Evolutionary conservation across 2,113 vertebrate species (phyloP).

Genomic region (Albula goreensis): DNA sequence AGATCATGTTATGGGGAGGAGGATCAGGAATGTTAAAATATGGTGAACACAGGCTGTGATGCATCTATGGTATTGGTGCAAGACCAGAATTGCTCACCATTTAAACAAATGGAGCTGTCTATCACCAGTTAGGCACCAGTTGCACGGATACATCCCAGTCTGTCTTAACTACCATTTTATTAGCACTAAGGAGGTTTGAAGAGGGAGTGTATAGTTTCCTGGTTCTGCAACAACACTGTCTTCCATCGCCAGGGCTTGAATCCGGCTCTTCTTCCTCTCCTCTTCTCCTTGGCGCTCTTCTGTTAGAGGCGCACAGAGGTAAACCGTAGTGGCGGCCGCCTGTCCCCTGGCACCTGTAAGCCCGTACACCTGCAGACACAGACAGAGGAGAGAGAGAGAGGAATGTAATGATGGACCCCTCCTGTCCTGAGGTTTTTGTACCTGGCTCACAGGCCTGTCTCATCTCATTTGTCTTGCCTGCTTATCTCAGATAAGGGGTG

Average conservation of each 20-base stretch:
- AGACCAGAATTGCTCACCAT: too few relatives aligned
- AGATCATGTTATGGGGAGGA: background rate
- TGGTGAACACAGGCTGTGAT: background rate
- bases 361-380: background rate
- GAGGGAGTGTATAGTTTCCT: too few relatives aligned
- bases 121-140: too few relatives aligned
- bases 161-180: too few relatives aligned
- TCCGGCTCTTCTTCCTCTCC: background rate
- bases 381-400: constrained; percentile 12
- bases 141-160: too few relatives aligned
- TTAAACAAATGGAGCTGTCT: too few relatives aligned
- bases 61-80: too few relatives aligned
- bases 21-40: background rate
- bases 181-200: too few relatives aligned
- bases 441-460: background rate
- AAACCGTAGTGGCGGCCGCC: background rate
- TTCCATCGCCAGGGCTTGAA: background rate
- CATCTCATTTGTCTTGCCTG: background rate
- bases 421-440: background rate
- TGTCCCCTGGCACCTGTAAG: background rate
- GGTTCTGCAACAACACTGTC: too few relatives aligned
- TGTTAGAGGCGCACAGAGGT: background rate
- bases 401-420: background rate
- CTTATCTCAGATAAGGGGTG: background rate
- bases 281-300: background rate